A percentile compares a stretch with the other conserved stretches of the same genome.
Evolutionary conservation across 2,113 vertebrate genomes (phyloP).

Genomic region (Pterophyllum scalare): DNA sequence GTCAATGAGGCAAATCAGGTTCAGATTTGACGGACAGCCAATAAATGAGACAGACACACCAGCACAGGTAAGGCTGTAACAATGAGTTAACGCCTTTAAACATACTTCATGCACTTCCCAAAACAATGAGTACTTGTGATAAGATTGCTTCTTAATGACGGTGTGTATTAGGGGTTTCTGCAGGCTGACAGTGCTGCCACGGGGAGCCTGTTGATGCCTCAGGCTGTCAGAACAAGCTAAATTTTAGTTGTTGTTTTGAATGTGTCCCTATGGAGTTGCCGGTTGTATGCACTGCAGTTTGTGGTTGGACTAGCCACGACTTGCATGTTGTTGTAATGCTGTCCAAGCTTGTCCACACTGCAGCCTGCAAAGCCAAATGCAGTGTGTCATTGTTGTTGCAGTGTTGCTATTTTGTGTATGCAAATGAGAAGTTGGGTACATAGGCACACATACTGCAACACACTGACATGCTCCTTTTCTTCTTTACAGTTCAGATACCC

Average conservation of each 20-base stretch:
- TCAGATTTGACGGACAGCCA: constrained; percentile 98
- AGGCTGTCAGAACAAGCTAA: not conserved
- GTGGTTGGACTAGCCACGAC: not conserved
- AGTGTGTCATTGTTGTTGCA: not conserved
- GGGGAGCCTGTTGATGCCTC: not conserved
- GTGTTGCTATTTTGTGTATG: not conserved
- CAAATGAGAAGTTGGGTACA: not conserved
- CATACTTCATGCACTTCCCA: not conserved
- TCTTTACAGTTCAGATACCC: not conserved
- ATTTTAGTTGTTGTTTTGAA: not conserved
- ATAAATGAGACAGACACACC: constrained; percentile 99
- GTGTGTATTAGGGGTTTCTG: not conserved
- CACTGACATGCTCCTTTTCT: not conserved
- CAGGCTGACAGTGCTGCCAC: not conserved
- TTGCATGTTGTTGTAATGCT: not conserved
- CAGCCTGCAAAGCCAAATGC: not conserved
- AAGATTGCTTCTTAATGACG: not conserved
- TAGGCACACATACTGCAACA: not conserved
- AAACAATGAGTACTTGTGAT: not conserved
- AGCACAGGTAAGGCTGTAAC: constrained; percentile 87
- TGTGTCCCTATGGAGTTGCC: not conserved
- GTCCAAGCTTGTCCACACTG: not conserved
- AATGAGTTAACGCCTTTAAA: not conserved
- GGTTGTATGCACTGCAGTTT: not conserved
- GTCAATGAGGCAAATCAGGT: constrained; percentile 99